phyloP scores from a whole-genome alignment of 2,888 invertebrate genomes.

The Lasius fuliginosus region DNA sequence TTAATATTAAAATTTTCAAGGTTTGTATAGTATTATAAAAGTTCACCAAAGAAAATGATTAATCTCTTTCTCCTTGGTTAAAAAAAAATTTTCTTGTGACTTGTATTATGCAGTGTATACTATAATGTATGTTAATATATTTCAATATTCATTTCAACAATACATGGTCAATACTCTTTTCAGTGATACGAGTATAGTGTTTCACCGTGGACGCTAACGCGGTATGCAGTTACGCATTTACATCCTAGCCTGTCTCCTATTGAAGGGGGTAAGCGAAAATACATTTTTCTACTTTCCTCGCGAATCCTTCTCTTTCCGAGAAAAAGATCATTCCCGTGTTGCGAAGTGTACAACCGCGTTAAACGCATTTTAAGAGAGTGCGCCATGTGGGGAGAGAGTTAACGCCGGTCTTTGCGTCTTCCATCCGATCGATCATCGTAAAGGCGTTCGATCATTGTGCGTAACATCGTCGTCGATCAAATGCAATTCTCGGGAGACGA shows the following conservation, averaged over 20 bases:
- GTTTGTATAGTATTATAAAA: no score
- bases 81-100: background rate
- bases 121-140: background rate
- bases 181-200: slow-evolving; percentile 73
- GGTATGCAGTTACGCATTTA: slow-evolving; percentile 87
- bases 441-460: background rate
- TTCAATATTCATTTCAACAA: background rate
- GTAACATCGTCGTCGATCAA: background rate
- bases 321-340: background rate
- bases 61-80: no score
- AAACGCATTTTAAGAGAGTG: background rate
- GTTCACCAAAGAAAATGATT: no score
- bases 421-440: background rate
- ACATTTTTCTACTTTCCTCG: background rate
- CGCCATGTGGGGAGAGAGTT: background rate
- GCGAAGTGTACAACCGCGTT: background rate
- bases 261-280: slow-evolving; percentile 86
- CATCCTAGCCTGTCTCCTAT: slow-evolving; percentile 86
- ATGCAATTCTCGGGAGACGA: background rate
- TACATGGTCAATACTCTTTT: slow-evolving; percentile 23
- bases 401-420: background rate
- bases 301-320: background rate
- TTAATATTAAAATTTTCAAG: no score
- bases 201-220: slow-evolving; percentile 83
- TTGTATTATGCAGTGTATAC: background rate